Base-by-base conservation (phyloP, 2,888 invertebrate species). In the Elysia crispata region DNA sequence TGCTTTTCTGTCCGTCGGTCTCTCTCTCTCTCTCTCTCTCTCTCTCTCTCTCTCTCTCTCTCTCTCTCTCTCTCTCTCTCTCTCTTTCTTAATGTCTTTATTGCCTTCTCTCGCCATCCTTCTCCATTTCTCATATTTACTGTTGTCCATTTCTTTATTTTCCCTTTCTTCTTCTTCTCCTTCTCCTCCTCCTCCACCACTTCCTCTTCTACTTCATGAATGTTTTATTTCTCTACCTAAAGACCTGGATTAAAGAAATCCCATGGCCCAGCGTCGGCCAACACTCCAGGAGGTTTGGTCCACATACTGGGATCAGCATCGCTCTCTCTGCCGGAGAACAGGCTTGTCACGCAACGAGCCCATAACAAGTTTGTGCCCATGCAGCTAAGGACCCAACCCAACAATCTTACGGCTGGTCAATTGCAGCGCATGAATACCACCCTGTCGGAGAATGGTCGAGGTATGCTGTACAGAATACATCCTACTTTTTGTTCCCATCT, bases 361-460 rank as follows among this genome's bases (percentile, higher is more conserved):
- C 85, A 87, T 33, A 87, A 86, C 82, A 90, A 89, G 81, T 90
- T 90, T 85, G 86, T 90, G 1, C 90, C 91, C 1, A 89, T 90
- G 88, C 91, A 90, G 83, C 85, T 90, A n/a, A 80, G 90, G 30
- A 89, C 90, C 31, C 90, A 90, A 79, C 90, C 90, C n/a, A 85
- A 87, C n/a, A 90, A 91, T 80, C 83, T 90, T 1, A 86, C 89
- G 1, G 76, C 85, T 8, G 84, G 82, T 33, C 87, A 87, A 49
- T 84, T 88, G 30, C 87, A 88, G 81, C 83, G 89, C 77, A 85
- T 88, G 64, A 88, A 87, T 72, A 87, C 89, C 3, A 86, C 87
- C 0, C 77, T 89, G 20, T 79, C 81, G 25, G 86, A 85, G 23
- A 69, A 84, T 3, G 79, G 67, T n/a, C 30, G 74, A 82, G 85